Conservation (phyloP, 2,797 vertebrate genomes). For the Steatocranus sp. region DNA sequence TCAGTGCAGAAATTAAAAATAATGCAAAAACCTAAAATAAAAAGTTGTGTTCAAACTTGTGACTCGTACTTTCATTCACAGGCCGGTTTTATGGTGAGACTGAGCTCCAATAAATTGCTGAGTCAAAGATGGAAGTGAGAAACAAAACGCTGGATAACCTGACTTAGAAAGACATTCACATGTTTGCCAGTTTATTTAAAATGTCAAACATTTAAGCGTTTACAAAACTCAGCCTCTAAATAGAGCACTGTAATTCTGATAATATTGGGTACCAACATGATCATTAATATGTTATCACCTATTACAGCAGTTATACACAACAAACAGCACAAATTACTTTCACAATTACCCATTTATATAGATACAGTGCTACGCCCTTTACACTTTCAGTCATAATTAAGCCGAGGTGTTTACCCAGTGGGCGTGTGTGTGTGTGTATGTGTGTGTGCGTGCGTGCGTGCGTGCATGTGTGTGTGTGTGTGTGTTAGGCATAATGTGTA, state of each 20-base stretch:
- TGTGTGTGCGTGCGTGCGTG: neutral
- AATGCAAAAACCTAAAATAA: neutral
- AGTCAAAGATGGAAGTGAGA: neutral
- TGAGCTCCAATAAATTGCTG: neutral
- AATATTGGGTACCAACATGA: neutral
- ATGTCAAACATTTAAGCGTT: neutral
- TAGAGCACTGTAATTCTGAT: neutral
- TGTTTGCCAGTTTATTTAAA: neutral
- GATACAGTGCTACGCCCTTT: neutral
- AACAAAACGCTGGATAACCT: neutral
- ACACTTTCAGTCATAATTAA: constrained; percentile 32
- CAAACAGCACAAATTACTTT: neutral
- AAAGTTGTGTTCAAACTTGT: neutral
- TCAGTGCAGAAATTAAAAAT: neutral
- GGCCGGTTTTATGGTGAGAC: neutral
- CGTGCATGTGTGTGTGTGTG: fast-evolving
- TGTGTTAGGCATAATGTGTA: neutral
- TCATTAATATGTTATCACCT: neutral
- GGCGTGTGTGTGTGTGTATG: neutral
- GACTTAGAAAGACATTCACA: neutral
- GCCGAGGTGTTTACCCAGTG: constrained; percentile 38
- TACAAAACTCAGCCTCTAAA: neutral
- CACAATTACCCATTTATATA: neutral
- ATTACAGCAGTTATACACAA: neutral
- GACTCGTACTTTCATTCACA: neutral